A percentile compares a stretch with the other conserved stretches of the same genome.
Evolutionary conservation across 2,797 vertebrate genomes (phyloP).

Genomic region (Sebastiscus albofasciatus): DNA sequence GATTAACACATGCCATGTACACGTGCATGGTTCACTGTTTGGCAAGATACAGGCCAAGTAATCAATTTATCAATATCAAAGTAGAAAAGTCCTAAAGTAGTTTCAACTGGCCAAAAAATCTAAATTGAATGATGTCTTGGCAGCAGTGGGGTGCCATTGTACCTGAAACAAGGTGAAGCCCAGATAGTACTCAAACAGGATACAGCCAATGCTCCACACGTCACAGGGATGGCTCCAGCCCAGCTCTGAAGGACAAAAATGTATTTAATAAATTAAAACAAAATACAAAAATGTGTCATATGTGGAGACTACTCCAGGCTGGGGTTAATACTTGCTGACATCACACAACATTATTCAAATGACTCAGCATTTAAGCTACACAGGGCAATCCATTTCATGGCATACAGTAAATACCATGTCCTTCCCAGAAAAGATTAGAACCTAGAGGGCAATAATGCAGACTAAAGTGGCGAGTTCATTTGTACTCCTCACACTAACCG

Average conservation of each 20-base stretch:
- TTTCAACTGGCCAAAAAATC: not conserved
- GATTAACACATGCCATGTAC: not conserved
- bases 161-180: slow-evolving; percentile 99
- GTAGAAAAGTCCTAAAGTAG: not conserved
- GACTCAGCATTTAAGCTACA: not conserved
- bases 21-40: not conserved
- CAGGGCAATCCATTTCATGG: not conserved
- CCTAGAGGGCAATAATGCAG: not conserved
- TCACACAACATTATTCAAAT: not conserved
- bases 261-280: no score
- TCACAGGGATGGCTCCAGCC: slow-evolving; percentile 98
- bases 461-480: not conserved
- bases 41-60: not conserved
- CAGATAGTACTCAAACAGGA: slow-evolving; percentile 98
- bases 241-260: slow-evolving; percentile 82
- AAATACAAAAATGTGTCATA: not conserved
- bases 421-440: not conserved
- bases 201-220: slow-evolving; percentile 98
- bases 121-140: not conserved
- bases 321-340: not conserved
- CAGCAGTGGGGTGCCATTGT: not conserved
- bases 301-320: not conserved
- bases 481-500: not conserved
- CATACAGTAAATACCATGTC: not conserved
- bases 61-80: not conserved